These are phyloP conservation scores for Nerophis lumbriciformis DNA, from an alignment of 2,113 vertebrate species.

Conservation along the genomic window DNA sequence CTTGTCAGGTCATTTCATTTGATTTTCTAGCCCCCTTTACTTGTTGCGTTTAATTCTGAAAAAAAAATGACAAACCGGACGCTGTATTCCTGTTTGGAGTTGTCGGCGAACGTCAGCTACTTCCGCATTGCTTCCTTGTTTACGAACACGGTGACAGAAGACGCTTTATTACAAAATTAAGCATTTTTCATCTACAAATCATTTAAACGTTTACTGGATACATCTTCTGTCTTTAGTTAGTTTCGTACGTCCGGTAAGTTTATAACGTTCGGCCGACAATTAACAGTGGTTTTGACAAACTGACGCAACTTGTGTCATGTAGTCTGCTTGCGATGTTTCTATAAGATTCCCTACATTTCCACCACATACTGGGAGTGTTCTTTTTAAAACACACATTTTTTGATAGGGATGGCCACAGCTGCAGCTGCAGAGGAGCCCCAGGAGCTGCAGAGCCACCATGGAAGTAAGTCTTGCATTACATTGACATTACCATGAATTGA, in stretches of 20 bases:
- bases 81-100: background rate
- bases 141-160: constrained; percentile 6
- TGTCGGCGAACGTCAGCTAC: background rate
- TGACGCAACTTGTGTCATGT: no score
- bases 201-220: background rate
- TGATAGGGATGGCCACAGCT: constrained; percentile 65
- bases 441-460: constrained; percentile 40
- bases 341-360: no score
- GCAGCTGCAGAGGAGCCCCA: constrained; percentile 58
- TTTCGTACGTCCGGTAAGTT: background rate
- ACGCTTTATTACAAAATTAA: background rate
- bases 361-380: no score
- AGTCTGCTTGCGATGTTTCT: no score
- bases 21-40: background rate
- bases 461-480: constrained; percentile 37
- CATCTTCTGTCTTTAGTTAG: background rate
- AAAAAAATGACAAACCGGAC: constrained; percentile 23
- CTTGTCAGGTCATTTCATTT: no score
- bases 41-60: constrained; percentile 35
- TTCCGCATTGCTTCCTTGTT: constrained; percentile 61
- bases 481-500: no score
- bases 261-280: background rate
- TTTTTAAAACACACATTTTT: background rate
- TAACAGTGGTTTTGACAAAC: no score
- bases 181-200: background rate